These are phyloP conservation scores for Xylota sylvarum DNA, from an alignment of 2,888 invertebrate genomes.

Conservation along the genomic window DNA sequence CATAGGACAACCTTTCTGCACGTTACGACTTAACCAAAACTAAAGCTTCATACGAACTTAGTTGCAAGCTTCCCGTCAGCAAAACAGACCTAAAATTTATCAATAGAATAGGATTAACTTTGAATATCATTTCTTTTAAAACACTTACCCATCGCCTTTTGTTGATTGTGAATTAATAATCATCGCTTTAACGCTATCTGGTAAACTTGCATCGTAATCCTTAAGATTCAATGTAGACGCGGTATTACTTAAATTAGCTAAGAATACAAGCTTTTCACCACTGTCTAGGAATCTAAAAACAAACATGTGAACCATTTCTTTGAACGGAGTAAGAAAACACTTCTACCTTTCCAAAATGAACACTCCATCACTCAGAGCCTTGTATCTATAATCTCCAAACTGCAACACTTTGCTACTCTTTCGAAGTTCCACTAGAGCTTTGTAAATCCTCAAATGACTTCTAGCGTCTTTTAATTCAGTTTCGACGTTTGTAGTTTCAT, in stretches of 20 bases:
- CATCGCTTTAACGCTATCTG: constrained; percentile 1
- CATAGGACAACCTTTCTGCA: too few relatives aligned
- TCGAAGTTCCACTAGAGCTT: constrained; percentile 85
- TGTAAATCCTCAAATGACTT: constrained; percentile 88
- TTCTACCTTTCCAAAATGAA: constrained; percentile 82
- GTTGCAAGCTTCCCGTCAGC: background rate
- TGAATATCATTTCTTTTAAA: background rate
- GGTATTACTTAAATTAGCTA: constrained; percentile 29
- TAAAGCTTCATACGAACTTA: constrained; percentile 45
- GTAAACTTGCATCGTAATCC: constrained; percentile 8
- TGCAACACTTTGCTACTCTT: constrained; percentile 80
- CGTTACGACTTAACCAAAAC: constrained; percentile 21
- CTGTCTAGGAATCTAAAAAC: constrained; percentile 17
- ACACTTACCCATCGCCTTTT: constrained; percentile 34
- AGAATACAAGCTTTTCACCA: constrained; percentile 44
- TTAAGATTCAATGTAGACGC: constrained; percentile 8
- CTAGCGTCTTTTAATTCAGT: constrained; percentile 83
- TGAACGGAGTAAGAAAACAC: background rate
- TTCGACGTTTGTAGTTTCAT: constrained; percentile 86
- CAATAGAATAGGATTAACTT: background rate
- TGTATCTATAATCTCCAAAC: constrained; percentile 80
- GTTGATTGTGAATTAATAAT: constrained; percentile 22
- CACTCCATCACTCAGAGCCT: constrained; percentile 79
- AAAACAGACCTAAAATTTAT: background rate
- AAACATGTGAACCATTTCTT: background rate